Percentiles rank a stretch among this genome's conserved stretches.
Conservation (phyloP, 1,140 invertebrate species). For the Pentalonia nigronervosa region DNA sequence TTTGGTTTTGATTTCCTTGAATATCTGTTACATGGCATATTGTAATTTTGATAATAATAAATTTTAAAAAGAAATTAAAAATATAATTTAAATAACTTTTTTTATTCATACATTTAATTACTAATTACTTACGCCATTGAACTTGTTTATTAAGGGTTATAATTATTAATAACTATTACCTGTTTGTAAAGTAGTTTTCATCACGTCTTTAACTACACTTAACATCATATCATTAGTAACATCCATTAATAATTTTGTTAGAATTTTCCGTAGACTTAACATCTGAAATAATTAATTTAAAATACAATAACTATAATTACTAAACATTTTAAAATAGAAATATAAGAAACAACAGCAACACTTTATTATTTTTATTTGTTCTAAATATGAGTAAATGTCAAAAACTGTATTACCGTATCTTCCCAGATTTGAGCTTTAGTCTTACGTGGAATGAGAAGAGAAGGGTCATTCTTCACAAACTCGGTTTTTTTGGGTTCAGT, state of each 20-base stretch:
- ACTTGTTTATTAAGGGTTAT: not conserved
- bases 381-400: constrained; percentile 47
- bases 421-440: constrained; percentile 67
- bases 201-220: constrained; percentile 79
- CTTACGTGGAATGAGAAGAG: constrained; percentile 61
- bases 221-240: constrained; percentile 91
- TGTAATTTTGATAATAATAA: constrained; percentile 49
- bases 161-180: constrained; percentile 65
- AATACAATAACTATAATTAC: constrained; percentile 50
- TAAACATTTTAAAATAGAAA: constrained; percentile 6
- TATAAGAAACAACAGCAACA: not conserved
- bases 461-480: constrained; percentile 59
- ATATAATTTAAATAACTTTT: constrained; percentile 2
- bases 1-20: constrained; percentile 48
- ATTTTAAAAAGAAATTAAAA: constrained; percentile 17
- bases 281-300: constrained; percentile 71
- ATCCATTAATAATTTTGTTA: constrained; percentile 92
- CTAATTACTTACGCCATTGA: not conserved
- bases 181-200: constrained; percentile 71
- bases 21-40: constrained; percentile 56
- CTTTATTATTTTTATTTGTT: not conserved
- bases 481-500: constrained; percentile 61
- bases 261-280: constrained; percentile 81
- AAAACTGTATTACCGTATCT: constrained; percentile 66
- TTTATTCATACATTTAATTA: not conserved